Conservation (phyloP, 2,888 invertebrate species). For the Diarsia rubi region DNA sequence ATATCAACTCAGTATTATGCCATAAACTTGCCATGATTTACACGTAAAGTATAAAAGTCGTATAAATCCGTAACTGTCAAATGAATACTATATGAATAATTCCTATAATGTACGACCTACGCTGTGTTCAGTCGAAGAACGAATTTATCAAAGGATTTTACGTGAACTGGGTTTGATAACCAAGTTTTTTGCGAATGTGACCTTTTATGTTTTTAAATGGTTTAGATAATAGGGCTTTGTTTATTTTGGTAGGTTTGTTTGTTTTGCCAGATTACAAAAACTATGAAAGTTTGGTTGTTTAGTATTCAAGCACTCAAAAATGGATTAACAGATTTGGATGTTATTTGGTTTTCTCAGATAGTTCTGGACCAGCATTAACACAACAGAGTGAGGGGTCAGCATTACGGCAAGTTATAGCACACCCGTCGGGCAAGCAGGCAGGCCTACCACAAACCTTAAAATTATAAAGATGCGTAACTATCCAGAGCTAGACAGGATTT, state of each 20-base stretch:
- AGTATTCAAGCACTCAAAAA: too few relatives aligned
- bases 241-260: not conserved
- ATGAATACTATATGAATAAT: slow-evolving; percentile 55
- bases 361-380: not conserved
- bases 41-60: slow-evolving; percentile 51
- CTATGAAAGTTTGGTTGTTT: not conserved
- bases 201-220: not conserved
- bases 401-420: too few relatives aligned
- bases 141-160: slow-evolving; percentile 43
- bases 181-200: slow-evolving; percentile 15
- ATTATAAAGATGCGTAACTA: too few relatives aligned
- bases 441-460: too few relatives aligned
- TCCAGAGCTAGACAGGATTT: too few relatives aligned
- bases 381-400: too few relatives aligned
- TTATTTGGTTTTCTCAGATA: not conserved
- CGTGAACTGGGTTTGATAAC: slow-evolving; percentile 25
- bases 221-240: not conserved
- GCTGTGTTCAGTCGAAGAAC: slow-evolving; percentile 16
- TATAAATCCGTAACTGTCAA: slow-evolving; percentile 52
- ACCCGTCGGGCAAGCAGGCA: too few relatives aligned
- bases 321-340: not conserved
- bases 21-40: slow-evolving; percentile 47
- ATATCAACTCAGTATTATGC: slow-evolving; percentile 26
- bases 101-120: slow-evolving; percentile 39
- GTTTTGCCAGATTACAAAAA: not conserved